Evolutionary conservation across 1,140 invertebrate species (phyloP).

Genomic region (Schlechtendalia chinensis): DNA sequence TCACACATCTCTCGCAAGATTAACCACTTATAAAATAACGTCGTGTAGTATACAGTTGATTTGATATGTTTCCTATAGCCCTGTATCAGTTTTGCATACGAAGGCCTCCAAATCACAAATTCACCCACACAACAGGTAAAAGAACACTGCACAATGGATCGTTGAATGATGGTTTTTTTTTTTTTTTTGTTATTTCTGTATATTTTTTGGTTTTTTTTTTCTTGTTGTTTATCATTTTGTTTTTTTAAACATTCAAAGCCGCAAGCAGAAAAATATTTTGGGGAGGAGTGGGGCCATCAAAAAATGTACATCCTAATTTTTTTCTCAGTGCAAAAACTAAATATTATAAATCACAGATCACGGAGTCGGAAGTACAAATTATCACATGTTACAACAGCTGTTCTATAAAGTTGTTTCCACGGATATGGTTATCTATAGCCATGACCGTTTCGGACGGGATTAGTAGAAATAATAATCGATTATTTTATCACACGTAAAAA

Average conservation of each 20-base stretch:
- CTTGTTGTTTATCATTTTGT: not conserved
- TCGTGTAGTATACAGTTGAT: slow-evolving; percentile 43
- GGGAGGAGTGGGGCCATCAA: too few relatives aligned
- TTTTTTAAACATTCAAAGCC: not conserved
- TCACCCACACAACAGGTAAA: slow-evolving; percentile 54
- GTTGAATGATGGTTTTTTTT: slow-evolving; percentile 37
- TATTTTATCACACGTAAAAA: too few relatives aligned
- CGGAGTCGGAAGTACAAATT: too few relatives aligned
- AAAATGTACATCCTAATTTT: too few relatives aligned
- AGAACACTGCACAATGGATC: slow-evolving; percentile 40
- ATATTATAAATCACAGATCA: too few relatives aligned
- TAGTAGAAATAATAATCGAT: too few relatives aligned
- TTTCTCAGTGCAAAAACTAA: too few relatives aligned
- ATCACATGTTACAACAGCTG: too few relatives aligned
- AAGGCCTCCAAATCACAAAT: slow-evolving; percentile 50
- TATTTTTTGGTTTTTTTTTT: not conserved
- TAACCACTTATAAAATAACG: slow-evolving; percentile 20
- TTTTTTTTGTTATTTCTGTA: slow-evolving; percentile 14
- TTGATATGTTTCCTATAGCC: slow-evolving; percentile 50
- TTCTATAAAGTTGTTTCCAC: too few relatives aligned
- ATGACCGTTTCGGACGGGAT: too few relatives aligned
- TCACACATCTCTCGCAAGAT: slow-evolving; percentile 6
- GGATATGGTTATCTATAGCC: too few relatives aligned
- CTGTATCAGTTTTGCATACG: slow-evolving; percentile 49
- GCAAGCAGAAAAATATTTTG: too few relatives aligned